Evolutionary conservation across 2,888 invertebrate genomes (phyloP), one percentile per base, ranked within the genome.

Genomic region (Brachylomia viminalis): DNA sequence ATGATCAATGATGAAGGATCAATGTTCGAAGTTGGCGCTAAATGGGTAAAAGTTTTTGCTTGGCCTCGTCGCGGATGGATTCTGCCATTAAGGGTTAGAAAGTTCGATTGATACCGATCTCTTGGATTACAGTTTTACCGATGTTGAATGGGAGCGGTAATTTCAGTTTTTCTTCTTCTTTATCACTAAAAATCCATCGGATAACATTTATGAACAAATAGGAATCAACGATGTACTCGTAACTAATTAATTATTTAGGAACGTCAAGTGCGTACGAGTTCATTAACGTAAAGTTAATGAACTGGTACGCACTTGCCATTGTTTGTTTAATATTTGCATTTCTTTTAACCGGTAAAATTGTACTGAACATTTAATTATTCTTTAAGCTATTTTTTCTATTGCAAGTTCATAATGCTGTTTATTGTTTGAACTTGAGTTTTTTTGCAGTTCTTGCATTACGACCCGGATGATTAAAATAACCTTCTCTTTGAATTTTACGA

Each of bases 61-160:
- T 80, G 80, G 81, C 81, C 79, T 84, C 77, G 76, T 87, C 83
- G 83, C 86, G 83, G 85, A 88, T 86, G 82, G 86, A 85, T 90
- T 86, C 86, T 85, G 82, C 85, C 83, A 88, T 86, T 88, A 86
- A 84, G 83, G 84, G 83, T 83, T 69, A 81, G 56, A 79, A 90
- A 90, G 83, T 89, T 90, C 79, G 85, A 89, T 88, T 89, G 87
- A 89, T 89, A 87, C 72, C 75, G 79, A 88, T 89, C 88, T 87
- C 70, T 75, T 76, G 70, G 79, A 82, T 84, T 79, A 85, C 82
- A 89, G 86, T 86, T 83, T 77, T 83, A 74, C 67, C 62, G 42
- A 76, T 69, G 77, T 87, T 79, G 69, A 72, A 47, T 67, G 54
- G 49, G n/a, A 59, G 49, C 47, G 65, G 65, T 80, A 68, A 73